A percentile compares a stretch with the other conserved stretches of the same genome.
Evolutionary conservation across 92 coral and sea anemone genomes (phyloP).

Genomic region (Parazoanthus darwini): DNA sequence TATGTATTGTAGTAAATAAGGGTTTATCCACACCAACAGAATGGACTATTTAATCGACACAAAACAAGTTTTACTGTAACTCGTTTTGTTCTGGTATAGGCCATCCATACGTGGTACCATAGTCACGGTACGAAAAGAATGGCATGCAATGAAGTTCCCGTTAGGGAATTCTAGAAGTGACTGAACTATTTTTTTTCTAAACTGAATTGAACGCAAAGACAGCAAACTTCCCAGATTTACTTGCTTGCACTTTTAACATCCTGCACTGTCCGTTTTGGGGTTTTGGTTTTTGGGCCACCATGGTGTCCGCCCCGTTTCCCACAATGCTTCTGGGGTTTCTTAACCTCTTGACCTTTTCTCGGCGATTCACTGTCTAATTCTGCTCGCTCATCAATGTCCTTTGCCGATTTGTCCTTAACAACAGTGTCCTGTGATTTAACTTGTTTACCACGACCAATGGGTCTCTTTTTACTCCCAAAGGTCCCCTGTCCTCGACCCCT

Average conservation of each 20-base stretch:
- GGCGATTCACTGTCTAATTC: neutral
- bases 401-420: neutral
- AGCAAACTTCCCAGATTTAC: neutral
- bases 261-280: neutral
- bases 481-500: neutral
- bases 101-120: too few relatives aligned
- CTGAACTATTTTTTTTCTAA: too few relatives aligned
- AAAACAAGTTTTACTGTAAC: too few relatives aligned
- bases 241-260: neutral
- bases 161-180: too few relatives aligned
- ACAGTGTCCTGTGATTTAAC: neutral
- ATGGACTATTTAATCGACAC: too few relatives aligned
- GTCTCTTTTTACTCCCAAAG: neutral
- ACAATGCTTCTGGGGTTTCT: neutral
- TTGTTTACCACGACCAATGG: neutral
- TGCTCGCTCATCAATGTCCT: neutral
- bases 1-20: too few relatives aligned
- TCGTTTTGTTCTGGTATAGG: too few relatives aligned
- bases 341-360: conserved; percentile 8
- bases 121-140: too few relatives aligned
- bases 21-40: too few relatives aligned
- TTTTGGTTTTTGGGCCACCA: conserved; percentile 39
- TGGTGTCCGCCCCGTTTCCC: conserved; percentile 40
- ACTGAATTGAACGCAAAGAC: neutral
- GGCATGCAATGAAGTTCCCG: too few relatives aligned